A percentile compares a stretch with the other conserved stretches of the same genome.
phyloP scores from a whole-genome alignment of 2,113 vertebrate genomes.

The Passer domesticus region DNA sequence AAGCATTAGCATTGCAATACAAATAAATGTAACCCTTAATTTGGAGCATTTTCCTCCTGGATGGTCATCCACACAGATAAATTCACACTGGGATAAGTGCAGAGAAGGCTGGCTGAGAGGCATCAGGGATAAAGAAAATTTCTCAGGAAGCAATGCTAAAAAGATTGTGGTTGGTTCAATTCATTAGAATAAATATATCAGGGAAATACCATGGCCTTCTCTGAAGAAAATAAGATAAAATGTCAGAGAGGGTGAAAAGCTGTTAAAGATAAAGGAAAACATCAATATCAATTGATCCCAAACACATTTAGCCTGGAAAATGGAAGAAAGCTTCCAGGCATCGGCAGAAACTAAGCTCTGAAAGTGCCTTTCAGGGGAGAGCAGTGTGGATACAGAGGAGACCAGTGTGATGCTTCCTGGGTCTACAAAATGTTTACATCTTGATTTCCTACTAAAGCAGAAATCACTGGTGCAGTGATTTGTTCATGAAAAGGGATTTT shows the following conservation, averaged over 20 bases:
- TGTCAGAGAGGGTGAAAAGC: not conserved
- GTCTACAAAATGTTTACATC: not conserved
- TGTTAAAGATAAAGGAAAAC: not conserved
- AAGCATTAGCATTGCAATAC: not conserved
- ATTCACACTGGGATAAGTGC: not conserved
- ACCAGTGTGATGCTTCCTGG: not conserved
- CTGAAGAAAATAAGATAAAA: not conserved
- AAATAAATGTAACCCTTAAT: not conserved
- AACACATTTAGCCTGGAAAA: not conserved
- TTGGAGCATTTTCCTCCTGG: not conserved
- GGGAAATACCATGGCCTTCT: not conserved
- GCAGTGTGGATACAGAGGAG: not conserved
- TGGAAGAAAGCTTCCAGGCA: conserved; percentile 15
- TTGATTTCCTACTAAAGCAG: not conserved
- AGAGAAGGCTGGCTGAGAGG: not conserved
- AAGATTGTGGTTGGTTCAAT: not conserved
- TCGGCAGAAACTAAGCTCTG: not conserved
- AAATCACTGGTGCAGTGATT: not conserved
- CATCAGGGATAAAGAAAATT: not conserved
- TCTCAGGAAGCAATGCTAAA: not conserved
- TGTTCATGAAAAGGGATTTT: not conserved
- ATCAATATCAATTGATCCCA: not conserved
- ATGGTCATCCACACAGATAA: not conserved
- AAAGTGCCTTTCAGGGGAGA: not conserved
- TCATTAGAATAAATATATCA: not conserved